Evolutionary conservation across 37 sponge, comb jelly and placozoan genomes (phyloP), one percentile per base, ranked within the genome.

Genomic region (Aphrocallistes beatrix): DNA sequence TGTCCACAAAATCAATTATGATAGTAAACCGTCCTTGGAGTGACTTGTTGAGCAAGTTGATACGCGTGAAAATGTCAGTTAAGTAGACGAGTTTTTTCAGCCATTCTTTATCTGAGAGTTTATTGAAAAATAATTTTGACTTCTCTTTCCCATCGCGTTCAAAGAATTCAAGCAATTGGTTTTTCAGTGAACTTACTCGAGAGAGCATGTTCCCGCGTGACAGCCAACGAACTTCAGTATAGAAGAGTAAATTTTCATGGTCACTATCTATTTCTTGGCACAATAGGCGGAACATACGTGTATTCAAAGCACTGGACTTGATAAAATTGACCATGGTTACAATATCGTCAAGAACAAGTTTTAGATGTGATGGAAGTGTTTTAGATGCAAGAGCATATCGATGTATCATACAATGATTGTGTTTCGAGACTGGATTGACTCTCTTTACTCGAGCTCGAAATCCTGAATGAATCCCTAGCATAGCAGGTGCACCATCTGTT

Each of bases 401-500:
- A 60, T 60, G 75, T 60, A 60, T 60, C 75, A 60, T 60, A 13
- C 75, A 60, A 32, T 60, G 75, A 25, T 25, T 25, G n/a, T 3
- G 10, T 30, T 60, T 60, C 10, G n/a, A 25, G n/a, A 25, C 75
- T 19, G 8, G 75, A 30, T 60, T 60, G 10, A 19, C 32, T 60
- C 34, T 19, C n/a, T 28, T 60, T 60, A 60, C 21, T 60, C 34
- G 10, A 47, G 75, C n/a, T 60, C 3, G 75, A 30, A 28, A 60
- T 28, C 25, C 75, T 28, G 34, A 60, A 25, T 30, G 8, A 60
- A 19, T 25, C 6, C 75, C 75, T 60, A 60, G 34, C 75, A 60
- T 60, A 60, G 75, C 75, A 60, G 75, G 75, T 6, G 75, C 75
- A 19, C 75, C 75, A 60, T 60, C 75, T 25, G 28, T 28, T 60